Evolutionary conservation across 2,888 invertebrate species (phyloP).

Genomic region (Stenotaenia linearis): DNA sequence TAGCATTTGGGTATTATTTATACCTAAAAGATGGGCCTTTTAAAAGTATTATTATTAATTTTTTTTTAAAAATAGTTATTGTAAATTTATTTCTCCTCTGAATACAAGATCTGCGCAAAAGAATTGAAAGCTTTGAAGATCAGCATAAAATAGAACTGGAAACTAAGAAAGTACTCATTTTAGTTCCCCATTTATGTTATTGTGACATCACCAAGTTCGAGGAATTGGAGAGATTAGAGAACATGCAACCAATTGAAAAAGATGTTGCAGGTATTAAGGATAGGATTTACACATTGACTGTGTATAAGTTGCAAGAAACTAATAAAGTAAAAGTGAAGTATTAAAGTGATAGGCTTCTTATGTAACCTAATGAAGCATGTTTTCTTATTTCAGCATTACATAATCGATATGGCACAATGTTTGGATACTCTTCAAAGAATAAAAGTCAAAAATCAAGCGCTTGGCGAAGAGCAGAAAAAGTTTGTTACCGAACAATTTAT

Average conservation of each 20-base stretch:
- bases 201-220: not conserved
- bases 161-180: not conserved
- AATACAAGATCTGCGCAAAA: not conserved
- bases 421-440: not conserved
- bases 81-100: not conserved
- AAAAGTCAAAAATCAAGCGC: not conserved
- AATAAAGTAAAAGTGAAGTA: not conserved
- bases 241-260: not conserved
- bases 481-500: not conserved
- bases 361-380: no score
- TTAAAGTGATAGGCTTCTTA: not conserved
- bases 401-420: not conserved
- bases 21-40: not conserved
- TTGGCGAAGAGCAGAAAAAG: not conserved
- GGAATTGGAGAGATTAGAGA: not conserved
- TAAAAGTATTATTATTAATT: not conserved
- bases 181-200: not conserved
- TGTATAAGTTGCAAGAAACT: not conserved
- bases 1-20: not conserved
- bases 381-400: not conserved
- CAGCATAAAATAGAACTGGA: not conserved
- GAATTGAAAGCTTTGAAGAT: not conserved
- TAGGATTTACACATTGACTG: not conserved
- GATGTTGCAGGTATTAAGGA: not conserved
- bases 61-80: not conserved